phyloP scores from a whole-genome alignment of 2,113 vertebrate species.

The Rhadina sibilatrix region DNA sequence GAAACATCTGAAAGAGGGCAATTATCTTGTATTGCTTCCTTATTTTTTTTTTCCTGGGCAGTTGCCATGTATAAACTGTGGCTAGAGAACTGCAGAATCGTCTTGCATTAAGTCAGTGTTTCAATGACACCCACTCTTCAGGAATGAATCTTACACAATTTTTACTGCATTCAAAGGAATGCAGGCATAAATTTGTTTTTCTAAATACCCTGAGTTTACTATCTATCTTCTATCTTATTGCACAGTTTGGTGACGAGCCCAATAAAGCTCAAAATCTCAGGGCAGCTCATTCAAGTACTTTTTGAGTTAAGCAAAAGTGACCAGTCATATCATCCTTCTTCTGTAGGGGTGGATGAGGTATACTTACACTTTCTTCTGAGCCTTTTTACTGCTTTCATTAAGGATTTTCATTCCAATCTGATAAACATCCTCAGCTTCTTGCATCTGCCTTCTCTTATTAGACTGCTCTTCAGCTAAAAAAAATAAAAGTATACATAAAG shows the following conservation, averaged over 20 bases:
- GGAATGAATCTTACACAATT: background rate
- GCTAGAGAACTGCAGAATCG: background rate
- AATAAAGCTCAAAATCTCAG: background rate
- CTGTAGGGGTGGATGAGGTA: background rate
- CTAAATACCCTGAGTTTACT: background rate
- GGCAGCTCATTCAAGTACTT: background rate
- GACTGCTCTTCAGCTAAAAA: conserved; percentile 89
- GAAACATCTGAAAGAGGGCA: background rate
- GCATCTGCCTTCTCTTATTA: conserved; percentile 82
- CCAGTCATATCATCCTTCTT: background rate
- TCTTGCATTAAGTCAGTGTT: background rate
- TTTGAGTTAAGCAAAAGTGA: background rate
- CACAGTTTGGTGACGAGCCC: background rate
- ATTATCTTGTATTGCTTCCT: fast-evolving
- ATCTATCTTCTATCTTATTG: background rate
- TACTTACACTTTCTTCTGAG: conserved; percentile 91
- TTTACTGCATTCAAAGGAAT: background rate
- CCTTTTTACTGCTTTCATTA: conserved; percentile 86
- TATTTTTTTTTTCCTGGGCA: background rate
- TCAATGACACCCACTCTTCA: background rate
- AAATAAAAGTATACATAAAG: background rate
- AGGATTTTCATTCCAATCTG: conserved; percentile 86
- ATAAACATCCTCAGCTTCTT: conserved; percentile 90
- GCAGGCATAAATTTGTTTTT: background rate
- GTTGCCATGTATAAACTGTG: background rate